Evolutionary conservation across 2,113 vertebrate genomes (phyloP).

Genomic region (Gallinago paraguaiae): DNA sequence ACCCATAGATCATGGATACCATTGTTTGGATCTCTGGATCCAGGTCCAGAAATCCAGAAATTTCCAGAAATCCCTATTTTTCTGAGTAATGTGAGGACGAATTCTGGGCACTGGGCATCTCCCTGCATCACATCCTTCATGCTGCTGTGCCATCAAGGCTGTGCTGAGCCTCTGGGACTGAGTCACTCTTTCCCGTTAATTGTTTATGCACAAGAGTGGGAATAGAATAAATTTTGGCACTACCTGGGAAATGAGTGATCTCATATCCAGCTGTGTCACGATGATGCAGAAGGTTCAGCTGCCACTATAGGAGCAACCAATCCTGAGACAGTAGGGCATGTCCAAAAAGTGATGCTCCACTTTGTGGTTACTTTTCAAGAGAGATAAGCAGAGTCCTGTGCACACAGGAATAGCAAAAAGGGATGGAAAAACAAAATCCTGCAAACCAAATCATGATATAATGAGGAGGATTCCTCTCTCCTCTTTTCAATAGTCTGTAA

Average conservation of each 20-base stretch:
- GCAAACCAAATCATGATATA: background rate
- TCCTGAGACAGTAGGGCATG: background rate
- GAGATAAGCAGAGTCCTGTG: background rate
- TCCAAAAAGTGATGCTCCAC: background rate
- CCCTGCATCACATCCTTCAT: background rate
- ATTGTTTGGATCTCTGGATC: background rate
- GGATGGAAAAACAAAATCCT: background rate
- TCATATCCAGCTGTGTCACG: background rate
- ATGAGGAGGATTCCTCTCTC: background rate
- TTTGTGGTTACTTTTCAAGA: background rate
- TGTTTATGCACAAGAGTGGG: background rate
- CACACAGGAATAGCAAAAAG: background rate
- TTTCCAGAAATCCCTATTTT: background rate
- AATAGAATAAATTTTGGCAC: background rate
- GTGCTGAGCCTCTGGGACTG: background rate
- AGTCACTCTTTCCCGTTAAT: background rate
- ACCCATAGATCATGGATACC: rapidly evolving
- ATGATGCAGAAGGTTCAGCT: background rate
- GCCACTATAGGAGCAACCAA: background rate
- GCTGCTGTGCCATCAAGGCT: background rate
- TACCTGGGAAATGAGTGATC: background rate
- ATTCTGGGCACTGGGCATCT: background rate
- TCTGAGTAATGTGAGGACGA: background rate
- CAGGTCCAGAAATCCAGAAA: background rate
- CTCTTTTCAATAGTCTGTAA: background rate